These are phyloP conservation scores for Sesia apiformis DNA, from an alignment of 2,888 invertebrate species.

Conservation along the genomic window DNA sequence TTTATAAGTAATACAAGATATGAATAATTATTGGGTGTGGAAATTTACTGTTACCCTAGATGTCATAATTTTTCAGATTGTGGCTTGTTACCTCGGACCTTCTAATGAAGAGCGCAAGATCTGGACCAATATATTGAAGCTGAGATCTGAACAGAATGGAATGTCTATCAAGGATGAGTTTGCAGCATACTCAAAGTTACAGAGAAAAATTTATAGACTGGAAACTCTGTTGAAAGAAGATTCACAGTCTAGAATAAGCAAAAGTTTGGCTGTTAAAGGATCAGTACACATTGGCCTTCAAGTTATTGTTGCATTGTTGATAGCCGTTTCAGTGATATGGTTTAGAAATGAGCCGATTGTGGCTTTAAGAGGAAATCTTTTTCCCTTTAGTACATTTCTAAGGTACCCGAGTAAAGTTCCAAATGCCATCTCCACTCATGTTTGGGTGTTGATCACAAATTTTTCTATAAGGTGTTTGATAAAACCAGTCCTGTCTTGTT, in stretches of 20 bases:
- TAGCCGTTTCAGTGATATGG: slow-evolving; percentile 53
- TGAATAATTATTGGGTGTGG: not conserved
- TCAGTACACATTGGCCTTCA: slow-evolving; percentile 47
- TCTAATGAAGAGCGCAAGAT: slow-evolving; percentile 54
- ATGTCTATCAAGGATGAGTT: slow-evolving; percentile 76
- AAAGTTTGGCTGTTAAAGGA: slow-evolving; percentile 50
- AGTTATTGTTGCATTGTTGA: slow-evolving; percentile 35
- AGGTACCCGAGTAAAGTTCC: slow-evolving; percentile 56
- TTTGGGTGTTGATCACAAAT: slow-evolving; percentile 64
- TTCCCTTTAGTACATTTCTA: slow-evolving; percentile 50
- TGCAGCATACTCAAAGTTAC: slow-evolving; percentile 74
- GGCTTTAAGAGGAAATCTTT: slow-evolving; percentile 47
- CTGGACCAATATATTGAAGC: slow-evolving; percentile 43
- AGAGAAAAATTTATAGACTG: slow-evolving; percentile 72
- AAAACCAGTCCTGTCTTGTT: slow-evolving; percentile 31
- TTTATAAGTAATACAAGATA: not conserved
- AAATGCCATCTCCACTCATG: slow-evolving; percentile 59
- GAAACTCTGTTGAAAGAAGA: slow-evolving; percentile 57
- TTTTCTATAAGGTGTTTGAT: slow-evolving; percentile 51
- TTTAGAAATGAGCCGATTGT: slow-evolving; percentile 59
- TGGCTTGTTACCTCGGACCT: slow-evolving; percentile 59
- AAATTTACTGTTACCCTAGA: not conserved
- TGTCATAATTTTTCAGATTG: slow-evolving; percentile 45
- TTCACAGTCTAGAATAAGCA: slow-evolving; percentile 47
- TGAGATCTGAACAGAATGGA: slow-evolving; percentile 60